Base-by-base conservation (phyloP, 1,140 invertebrate genomes). In the Archivesica marissinica region DNA sequence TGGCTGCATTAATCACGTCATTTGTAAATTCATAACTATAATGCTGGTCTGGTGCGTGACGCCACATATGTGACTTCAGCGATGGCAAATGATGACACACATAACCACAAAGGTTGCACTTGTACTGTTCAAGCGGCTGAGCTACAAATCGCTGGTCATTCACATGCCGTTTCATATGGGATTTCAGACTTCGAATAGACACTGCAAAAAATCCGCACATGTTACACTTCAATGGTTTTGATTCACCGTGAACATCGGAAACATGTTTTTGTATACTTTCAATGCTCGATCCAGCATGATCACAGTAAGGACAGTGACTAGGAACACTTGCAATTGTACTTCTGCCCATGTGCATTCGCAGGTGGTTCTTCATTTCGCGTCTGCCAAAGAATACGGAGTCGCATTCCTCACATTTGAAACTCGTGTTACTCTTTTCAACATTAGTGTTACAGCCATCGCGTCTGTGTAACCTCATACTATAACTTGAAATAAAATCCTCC, bases 21-120 rank as follows among this genome's bases (percentile, higher is more conserved):
- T 93, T 94, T 64, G 93, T 93, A 59, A 91, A 91, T 79, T 93
- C 89, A 54, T 93, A 94, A 86, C 92, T 93, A 83, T 93, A 94
- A 86, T 92, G 92, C 25, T 88, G 84, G 70, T 93, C 92, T 70
- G 90, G 91, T 25, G 93, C 93, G 87, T 94, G 93, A 4, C 92
- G 88, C 93, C 93, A 94, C 93, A 94, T 93, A 88, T 94, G 93
- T 0, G 93, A 93, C 79, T 94, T 94, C 20, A 94, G 86, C 1
- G 93, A 93, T 0, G 93, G 93, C 80, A 94, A 85, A 87, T 94
- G 93, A 82, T 94, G 93, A 75, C 93, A 94, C 11, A 94, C 92
- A 79, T 94, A 94, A 30, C 92, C 92, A 88, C 93, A 94, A n/a
- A 94, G 81, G 75, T 92, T 92, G 89, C 93, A 94, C 78, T 93